Base-by-base conservation (phyloP, 2,888 invertebrate genomes). In the Limnephilus rhombicus region DNA sequence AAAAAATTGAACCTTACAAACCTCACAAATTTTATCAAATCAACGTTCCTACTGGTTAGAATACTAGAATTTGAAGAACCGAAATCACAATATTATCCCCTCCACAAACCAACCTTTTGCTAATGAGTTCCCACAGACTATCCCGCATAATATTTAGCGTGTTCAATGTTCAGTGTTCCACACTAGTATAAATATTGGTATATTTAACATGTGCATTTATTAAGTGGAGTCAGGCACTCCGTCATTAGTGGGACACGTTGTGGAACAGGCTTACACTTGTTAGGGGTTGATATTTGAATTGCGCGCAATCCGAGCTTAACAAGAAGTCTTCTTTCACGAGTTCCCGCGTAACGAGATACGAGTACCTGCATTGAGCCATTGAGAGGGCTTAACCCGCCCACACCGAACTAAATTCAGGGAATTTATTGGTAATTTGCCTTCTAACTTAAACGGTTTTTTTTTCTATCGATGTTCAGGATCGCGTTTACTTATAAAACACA, bases 261-360 rank as follows among this genome's bases (percentile, higher is more conserved):
- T 81, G 91, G 37, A 68, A 86, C 91, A 87, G 81, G 86, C 49
- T 87, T 80, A 91, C 91, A 91, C 91, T 86, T 90, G 91, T 80
- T 86, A 87, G 80, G 15, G 31, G 88, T 68, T 88, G 53, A 68
- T 53, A 88, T 68, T 68, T 91, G 80, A 81, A 91, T 86, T 91
- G 91, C 91, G 87, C 80, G 87, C 87, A 45, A 91, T 91, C 91
- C 86, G 91, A 91, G 91, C 81, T 80, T 87, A 87, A 91, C 91
- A 85, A 91, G 91, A 80, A 91, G 45, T 86, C 81, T 91, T 29
- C 68, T 91, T 86, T 91, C 91, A 91, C 80, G 82, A 86, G 86
- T 80, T 91, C 49, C 37, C 81, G 49, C 86, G 81, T 91, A 91
- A 91, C 91, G 91, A 91, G 91, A 86, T 91, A n/a, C n/a, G n/a